Evolutionary conservation across 2,888 invertebrate species (phyloP).

Genomic region (Galeopsomyia nigrocyanea): DNA sequence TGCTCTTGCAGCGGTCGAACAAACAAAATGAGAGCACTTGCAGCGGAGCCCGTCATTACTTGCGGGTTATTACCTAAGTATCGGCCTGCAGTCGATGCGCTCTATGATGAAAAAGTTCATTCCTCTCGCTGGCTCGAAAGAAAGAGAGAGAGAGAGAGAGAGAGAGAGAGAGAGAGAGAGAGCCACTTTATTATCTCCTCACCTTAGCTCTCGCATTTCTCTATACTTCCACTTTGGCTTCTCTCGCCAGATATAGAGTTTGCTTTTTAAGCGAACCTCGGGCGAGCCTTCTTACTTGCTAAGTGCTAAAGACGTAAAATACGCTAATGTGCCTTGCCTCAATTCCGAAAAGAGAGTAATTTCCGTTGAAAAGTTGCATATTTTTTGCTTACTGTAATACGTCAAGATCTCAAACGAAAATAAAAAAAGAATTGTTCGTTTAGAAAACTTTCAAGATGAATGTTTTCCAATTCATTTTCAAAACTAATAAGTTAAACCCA

Average conservation of each 20-base stretch:
- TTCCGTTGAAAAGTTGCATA: conserved; percentile 9
- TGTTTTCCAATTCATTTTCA: too few relatives aligned
- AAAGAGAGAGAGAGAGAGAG: conserved; percentile 14
- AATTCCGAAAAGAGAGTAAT: conserved; percentile 37
- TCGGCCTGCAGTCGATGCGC: conserved; percentile 54
- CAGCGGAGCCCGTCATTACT: conserved; percentile 47
- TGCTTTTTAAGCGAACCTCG: too few relatives aligned
- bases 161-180: conserved; percentile 15
- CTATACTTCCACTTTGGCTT: background rate
- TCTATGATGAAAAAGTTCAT: conserved; percentile 18
- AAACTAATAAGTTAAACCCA: too few relatives aligned
- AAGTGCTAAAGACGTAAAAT: conserved; percentile 41
- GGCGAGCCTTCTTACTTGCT: too few relatives aligned
- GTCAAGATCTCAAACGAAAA: too few relatives aligned
- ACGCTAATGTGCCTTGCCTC: conserved; percentile 35
- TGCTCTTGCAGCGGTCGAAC: conserved; percentile 53
- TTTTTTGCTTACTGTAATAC: too few relatives aligned
- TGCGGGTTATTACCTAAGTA: conserved; percentile 67
- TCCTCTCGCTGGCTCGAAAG: conserved; percentile 3
- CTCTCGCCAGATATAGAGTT: background rate
- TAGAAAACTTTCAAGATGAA: too few relatives aligned
- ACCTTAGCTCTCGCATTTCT: conserved; percentile 1
- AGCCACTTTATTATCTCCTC: conserved; percentile 28
- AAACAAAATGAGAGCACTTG: conserved; percentile 43
- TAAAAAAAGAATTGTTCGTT: too few relatives aligned